Percentiles rank a stretch among this genome's conserved stretches.
These are phyloP conservation scores for Zaprionus bogoriensis DNA, from an alignment of 2,888 invertebrate species.

Conservation along the genomic window DNA sequence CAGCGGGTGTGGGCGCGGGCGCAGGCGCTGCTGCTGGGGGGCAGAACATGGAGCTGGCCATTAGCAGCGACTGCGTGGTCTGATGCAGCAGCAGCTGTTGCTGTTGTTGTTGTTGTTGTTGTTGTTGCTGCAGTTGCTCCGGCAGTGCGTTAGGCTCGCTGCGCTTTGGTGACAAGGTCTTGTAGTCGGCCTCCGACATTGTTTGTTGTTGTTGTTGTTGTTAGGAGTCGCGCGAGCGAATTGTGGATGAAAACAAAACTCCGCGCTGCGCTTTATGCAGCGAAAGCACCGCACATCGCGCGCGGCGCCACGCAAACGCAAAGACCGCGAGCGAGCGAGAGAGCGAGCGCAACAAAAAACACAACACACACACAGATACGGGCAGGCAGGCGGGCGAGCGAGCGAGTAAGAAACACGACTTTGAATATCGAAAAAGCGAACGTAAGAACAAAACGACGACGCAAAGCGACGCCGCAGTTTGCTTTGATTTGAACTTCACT, in stretches of 20 bases:
- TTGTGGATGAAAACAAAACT: slow-evolving; percentile 12
- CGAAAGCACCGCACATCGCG: slow-evolving; percentile 36
- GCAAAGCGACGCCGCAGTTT: slow-evolving; percentile 51
- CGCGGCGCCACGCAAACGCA: slow-evolving; percentile 62
- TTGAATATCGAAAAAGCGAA: slow-evolving; percentile 49
- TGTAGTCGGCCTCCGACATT: slow-evolving; percentile 69
- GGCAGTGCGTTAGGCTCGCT: slow-evolving; percentile 35
- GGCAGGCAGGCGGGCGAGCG: neutral
- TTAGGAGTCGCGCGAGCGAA: neutral
- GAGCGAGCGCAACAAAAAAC: neutral
- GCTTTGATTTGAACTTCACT: slow-evolving; percentile 61
- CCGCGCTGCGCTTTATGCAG: slow-evolving; percentile 28
- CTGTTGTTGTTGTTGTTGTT: slow-evolving; percentile 38
- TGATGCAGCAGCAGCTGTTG: slow-evolving; percentile 73
- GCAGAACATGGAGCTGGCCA: slow-evolving; percentile 80
- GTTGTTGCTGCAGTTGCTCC: slow-evolving; percentile 18
- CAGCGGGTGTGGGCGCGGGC: too few species aligned
- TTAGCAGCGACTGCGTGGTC: slow-evolving; percentile 80
- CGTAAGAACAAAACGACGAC: slow-evolving; percentile 42
- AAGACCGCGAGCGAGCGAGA: neutral
- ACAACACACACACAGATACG: slow-evolving; percentile 1
- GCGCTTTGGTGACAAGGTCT: slow-evolving; percentile 62
- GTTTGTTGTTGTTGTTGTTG: slow-evolving; percentile 15
- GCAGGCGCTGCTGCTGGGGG: slow-evolving; percentile 23
- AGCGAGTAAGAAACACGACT: slow-evolving; percentile 29